phyloP scores from a whole-genome alignment of 37 sponge, comb jelly and placozoan genomes.

The Eunapius fragilis region DNA sequence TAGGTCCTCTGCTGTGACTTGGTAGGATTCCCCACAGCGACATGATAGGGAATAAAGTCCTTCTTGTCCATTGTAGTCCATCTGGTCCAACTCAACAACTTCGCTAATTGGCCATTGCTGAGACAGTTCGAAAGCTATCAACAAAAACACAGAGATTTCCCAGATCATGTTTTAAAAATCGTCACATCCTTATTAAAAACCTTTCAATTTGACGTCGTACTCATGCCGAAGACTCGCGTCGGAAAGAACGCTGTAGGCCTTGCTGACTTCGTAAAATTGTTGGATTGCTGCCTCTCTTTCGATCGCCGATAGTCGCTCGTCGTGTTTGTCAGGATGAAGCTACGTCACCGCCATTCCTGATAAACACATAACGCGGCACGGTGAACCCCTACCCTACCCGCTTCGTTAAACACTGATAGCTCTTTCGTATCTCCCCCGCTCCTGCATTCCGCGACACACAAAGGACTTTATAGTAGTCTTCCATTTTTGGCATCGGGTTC shows the following conservation, averaged over 20 bases:
- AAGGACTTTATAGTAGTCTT: constrained; percentile 35
- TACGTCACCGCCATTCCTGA: neutral
- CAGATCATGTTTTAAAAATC: neutral
- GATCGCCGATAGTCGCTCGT: neutral
- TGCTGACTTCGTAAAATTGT: constrained; percentile 22
- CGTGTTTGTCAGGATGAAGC: constrained; percentile 46
- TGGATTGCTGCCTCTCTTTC: constrained; percentile 29
- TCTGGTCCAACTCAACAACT: constrained; percentile 39
- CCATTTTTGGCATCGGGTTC: neutral
- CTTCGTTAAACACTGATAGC: constrained; percentile 43
- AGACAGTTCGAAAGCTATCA: constrained; percentile 20
- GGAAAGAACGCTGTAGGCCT: constrained; percentile 32
- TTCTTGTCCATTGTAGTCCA: constrained; percentile 26
- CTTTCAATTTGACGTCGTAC: constrained; percentile 30
- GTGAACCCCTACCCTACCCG: constrained; percentile 29
- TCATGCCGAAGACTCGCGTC: neutral
- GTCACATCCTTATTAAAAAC: neutral
- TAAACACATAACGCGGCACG: neutral
- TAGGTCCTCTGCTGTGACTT: constrained; percentile 31
- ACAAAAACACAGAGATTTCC: neutral
- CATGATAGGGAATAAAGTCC: constrained; percentile 20
- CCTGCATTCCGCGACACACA: constrained; percentile 13
- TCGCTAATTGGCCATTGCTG: constrained; percentile 57
- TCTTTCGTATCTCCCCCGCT: constrained; percentile 22
- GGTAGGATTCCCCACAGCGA: constrained; percentile 58